phyloP scores from a whole-genome alignment of 2,888 invertebrate genomes.

The Nephrotoma flavescens region DNA sequence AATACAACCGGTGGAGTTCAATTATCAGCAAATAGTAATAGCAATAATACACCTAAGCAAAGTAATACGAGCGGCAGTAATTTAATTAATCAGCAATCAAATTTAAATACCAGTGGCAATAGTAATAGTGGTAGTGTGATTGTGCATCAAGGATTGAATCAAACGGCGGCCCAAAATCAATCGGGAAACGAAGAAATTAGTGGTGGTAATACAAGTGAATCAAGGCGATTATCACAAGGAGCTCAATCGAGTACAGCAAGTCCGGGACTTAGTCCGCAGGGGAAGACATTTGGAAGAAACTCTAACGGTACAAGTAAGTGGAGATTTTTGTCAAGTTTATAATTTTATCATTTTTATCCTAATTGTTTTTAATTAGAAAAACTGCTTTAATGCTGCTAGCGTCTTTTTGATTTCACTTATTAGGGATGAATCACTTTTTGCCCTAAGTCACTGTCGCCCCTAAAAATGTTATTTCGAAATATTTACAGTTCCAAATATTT shows the following conservation, averaged over 20 bases:
- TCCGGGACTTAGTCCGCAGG: slow-evolving; percentile 30
- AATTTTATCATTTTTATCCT: background rate
- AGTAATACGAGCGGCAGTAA: background rate
- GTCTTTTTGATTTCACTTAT: too few relatives aligned
- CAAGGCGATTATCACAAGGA: slow-evolving; percentile 13
- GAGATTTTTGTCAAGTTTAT: background rate
- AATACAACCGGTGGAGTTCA: background rate
- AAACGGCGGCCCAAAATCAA: background rate
- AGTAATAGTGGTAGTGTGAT: slow-evolving; percentile 3
- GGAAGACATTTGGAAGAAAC: slow-evolving; percentile 31
- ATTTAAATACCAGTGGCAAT: background rate
- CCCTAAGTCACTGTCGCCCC: too few relatives aligned
- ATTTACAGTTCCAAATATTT: too few relatives aligned
- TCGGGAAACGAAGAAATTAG: background rate
- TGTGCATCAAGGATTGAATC: background rate
- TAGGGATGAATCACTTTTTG: too few relatives aligned
- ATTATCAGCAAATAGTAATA: background rate
- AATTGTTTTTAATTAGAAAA: too few relatives aligned
- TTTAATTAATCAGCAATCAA: background rate
- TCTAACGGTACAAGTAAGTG: slow-evolving; percentile 32
- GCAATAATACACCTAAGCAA: background rate
- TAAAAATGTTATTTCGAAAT: too few relatives aligned
- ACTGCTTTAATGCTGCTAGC: too few relatives aligned
- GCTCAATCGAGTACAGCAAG: slow-evolving; percentile 32
- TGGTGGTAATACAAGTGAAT: background rate